Conservation (phyloP, 2,797 vertebrate genomes). For the Lepus oiostolus region DNA sequence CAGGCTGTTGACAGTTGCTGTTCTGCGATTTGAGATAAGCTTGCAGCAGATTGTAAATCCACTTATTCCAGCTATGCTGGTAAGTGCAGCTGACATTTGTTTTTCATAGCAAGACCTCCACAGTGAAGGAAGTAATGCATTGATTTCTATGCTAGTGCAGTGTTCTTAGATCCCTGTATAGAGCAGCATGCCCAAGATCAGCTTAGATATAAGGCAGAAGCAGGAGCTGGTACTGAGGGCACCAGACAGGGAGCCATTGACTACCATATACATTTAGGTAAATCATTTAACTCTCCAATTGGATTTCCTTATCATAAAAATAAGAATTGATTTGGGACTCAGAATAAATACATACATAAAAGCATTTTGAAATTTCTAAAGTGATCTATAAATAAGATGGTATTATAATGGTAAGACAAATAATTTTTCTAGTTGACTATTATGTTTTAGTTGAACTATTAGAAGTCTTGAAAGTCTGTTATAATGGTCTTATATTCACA, state of each 20-base stretch:
- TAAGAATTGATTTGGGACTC: constrained; percentile 19
- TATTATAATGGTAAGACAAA: not conserved
- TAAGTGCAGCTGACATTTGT: constrained; percentile 30
- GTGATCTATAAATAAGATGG: constrained; percentile 3
- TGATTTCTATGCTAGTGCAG: not conserved
- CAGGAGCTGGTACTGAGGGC: not conserved
- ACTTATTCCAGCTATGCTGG: not conserved
- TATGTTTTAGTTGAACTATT: constrained; percentile 36
- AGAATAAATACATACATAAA: constrained; percentile 3
- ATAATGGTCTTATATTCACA: not conserved
- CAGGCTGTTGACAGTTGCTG: not conserved
- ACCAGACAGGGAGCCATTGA: not conserved
- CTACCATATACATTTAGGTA: not conserved
- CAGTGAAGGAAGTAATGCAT: not conserved
- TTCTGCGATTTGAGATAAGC: not conserved
- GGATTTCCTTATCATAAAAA: constrained; percentile 4
- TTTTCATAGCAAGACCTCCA: constrained; percentile 22
- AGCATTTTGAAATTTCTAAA: constrained; percentile 21
- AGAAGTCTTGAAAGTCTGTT: constrained; percentile 23
- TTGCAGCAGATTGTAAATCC: not conserved
- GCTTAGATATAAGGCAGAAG: not conserved
- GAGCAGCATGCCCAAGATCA: not conserved
- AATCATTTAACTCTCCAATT: not conserved
- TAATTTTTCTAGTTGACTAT: constrained; percentile 1
- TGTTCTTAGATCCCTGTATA: not conserved